Evolutionary conservation across 2,888 invertebrate species (phyloP).

Genomic region (Plutella xylostella): DNA sequence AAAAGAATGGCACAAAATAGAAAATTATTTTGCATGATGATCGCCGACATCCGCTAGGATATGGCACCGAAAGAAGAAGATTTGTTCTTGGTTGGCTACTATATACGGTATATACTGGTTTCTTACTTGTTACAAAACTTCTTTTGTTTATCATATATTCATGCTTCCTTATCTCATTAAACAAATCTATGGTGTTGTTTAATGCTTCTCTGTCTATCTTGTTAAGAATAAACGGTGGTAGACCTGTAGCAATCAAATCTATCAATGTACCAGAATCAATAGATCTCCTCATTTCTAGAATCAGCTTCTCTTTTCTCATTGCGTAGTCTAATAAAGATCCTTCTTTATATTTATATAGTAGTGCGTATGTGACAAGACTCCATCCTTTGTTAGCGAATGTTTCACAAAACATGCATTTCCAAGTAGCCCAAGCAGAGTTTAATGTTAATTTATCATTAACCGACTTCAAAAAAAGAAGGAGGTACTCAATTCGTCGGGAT

Average conservation of each 20-base stretch:
- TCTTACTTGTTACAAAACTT: background rate
- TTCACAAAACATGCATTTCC: background rate
- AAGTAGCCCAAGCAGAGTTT: background rate
- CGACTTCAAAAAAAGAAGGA: no score
- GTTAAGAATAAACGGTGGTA: background rate
- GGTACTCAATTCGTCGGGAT: no score
- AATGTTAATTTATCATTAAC: background rate
- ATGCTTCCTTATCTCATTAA: background rate
- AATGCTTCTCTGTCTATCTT: background rate
- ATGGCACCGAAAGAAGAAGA: no score
- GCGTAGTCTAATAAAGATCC: conserved; percentile 1
- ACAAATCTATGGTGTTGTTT: background rate
- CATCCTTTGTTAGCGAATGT: background rate
- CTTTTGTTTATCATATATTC: background rate
- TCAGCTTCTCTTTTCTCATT: background rate
- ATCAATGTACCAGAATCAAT: background rate
- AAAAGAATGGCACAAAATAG: no score
- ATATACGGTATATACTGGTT: background rate
- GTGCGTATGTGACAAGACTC: background rate
- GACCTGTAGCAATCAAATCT: background rate
- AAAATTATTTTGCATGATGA: no score
- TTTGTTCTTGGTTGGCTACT: no score
- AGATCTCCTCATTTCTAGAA: background rate
- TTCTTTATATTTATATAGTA: background rate
- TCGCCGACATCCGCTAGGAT: no score